Base-by-base conservation (phyloP, 1,140 invertebrate genomes). In the Lepidurus arcticus region DNA sequence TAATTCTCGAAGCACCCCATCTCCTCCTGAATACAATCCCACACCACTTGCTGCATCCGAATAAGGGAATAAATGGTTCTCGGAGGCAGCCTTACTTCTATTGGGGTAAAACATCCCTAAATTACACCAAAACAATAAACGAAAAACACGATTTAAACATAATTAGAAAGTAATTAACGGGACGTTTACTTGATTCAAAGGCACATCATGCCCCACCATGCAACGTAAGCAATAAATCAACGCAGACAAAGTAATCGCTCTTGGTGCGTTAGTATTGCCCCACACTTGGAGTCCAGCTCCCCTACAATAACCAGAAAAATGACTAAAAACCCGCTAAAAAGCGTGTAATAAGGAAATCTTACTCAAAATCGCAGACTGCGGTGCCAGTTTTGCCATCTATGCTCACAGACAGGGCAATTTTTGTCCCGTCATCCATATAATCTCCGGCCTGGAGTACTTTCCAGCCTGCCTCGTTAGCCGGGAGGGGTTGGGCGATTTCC, bases 371-470 rank as follows among this genome's bases (percentile, higher is more conserved):
- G n/a, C n/a, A n/a, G n/a, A 93, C 81, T 0, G 97, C 96, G 80
- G 91, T 91, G 5, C 97, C 97, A 77, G 90, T 85, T 10, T 90
- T 83, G 16, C 88, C 84, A 85, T 98, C 90, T 74, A 99, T 93
- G 7, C 88, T 87, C 7, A 98, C 88, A 73, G 86, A 88, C 0
- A 99, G 86, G n/a, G 85, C 84, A 80, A 99, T 98, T 8, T 88
- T 87, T 7, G 94, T 94, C 1, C 98, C 98, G 85, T 98, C 96
- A 86, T 99, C 98, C 91, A 99, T 92, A 82, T 89, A 91, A 83
- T 99, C 98, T 21, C 88, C 86, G 0, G 94, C 94, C 45, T 86
- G 84, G 7, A 95, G 84, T n/a, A 87, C 83, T 1, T 86, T 88
- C 9, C 83, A 86, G 1, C 89, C 89, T 0, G 87, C n/a, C n/a